Evolutionary conservation across 2,888 invertebrate genomes (phyloP), one percentile per base, ranked within the genome.

Genomic region (Drosophila rubida): DNA sequence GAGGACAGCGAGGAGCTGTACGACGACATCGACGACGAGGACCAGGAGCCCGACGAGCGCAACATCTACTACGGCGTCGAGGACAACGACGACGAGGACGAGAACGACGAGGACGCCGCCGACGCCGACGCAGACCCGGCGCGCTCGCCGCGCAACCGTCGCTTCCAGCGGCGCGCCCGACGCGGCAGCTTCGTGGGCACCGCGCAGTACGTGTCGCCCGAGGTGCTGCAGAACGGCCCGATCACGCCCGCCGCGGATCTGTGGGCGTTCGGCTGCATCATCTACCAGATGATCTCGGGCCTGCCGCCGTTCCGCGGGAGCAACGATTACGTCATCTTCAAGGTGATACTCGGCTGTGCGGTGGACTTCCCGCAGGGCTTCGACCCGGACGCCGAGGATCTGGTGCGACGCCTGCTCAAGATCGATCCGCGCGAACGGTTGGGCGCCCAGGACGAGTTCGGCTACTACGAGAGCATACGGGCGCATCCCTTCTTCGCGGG

Each of bases 141-240:
- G 1, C 46, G 44, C 30, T 78, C 84, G 0, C 77, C 82, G 22
- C 70, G 72, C 39, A 75, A 79, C 22, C 84, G 73, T 19, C 78
- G 65, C 42, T 51, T 46, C 50, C 78, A 78, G 4, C 76, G 77
- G 44, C 93, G 96, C 0, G 42, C 62, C 7, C 61, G 87, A 2
- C 71, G 70, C 83, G 95, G 95, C 87, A 97, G 97, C 91, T 99
- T 99, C 92, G 99, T 99, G 11, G 99, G 99, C 50, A 99, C 99
- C 9, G 99, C 99, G 2, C 99, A 99, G 91, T 99, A 99, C 92
- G 98, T 99, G 0, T 98, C 98, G 60, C 99, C 99, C 2, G 99
- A 99, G 93, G 94, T 99, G 69, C 93, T 99, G 51, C 96, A 95
- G 66, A 95, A 96, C 90, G 95, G 95, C 66, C 95, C 95, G 2